These are phyloP conservation scores for Euproctis similis DNA, from an alignment of 2,888 invertebrate species.

Conservation along the genomic window DNA sequence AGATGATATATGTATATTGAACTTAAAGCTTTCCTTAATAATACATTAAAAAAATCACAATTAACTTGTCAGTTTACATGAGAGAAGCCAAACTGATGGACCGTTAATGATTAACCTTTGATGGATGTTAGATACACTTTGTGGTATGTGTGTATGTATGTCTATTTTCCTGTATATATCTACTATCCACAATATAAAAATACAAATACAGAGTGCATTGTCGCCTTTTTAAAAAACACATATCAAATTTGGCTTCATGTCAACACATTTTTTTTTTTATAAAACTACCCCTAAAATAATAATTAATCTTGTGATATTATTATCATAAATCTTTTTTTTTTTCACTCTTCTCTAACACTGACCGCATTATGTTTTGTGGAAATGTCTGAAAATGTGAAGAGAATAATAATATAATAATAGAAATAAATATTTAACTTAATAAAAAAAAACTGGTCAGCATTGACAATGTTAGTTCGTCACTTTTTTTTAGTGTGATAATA, in stretches of 20 bases:
- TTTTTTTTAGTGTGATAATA: slow-evolving; percentile 17
- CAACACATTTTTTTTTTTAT: slow-evolving; percentile 16
- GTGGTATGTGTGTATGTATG: neutral
- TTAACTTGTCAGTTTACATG: slow-evolving; percentile 37
- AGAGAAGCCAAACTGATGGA: slow-evolving; percentile 31
- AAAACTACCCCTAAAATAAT: slow-evolving; percentile 14
- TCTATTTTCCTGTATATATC: slow-evolving; percentile 2
- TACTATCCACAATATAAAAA: slow-evolving; percentile 19
- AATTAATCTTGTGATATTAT: slow-evolving; percentile 2
- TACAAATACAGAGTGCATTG: slow-evolving; percentile 8
- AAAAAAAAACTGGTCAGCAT: slow-evolving; percentile 7
- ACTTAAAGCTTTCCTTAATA: slow-evolving; percentile 47
- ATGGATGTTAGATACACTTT: slow-evolving; percentile 1
- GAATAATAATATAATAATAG: slow-evolving; percentile 10
- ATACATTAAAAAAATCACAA: slow-evolving; percentile 55
- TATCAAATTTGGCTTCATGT: slow-evolving; percentile 23
- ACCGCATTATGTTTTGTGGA: slow-evolving; percentile 40
- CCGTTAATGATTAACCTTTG: slow-evolving; percentile 2
- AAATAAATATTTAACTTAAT: too few relatives aligned
- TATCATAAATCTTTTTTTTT: slow-evolving; percentile 9
- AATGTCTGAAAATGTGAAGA: slow-evolving; percentile 43
- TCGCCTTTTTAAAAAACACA: slow-evolving; percentile 9
- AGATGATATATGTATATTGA: slow-evolving; percentile 30
- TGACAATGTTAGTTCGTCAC: neutral
- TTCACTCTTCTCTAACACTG: slow-evolving; percentile 31